A percentile compares a stretch with the other conserved stretches of the same genome.
These are phyloP conservation scores for Altica lythri DNA, from an alignment of 2,888 invertebrate species.

Conservation along the genomic window DNA sequence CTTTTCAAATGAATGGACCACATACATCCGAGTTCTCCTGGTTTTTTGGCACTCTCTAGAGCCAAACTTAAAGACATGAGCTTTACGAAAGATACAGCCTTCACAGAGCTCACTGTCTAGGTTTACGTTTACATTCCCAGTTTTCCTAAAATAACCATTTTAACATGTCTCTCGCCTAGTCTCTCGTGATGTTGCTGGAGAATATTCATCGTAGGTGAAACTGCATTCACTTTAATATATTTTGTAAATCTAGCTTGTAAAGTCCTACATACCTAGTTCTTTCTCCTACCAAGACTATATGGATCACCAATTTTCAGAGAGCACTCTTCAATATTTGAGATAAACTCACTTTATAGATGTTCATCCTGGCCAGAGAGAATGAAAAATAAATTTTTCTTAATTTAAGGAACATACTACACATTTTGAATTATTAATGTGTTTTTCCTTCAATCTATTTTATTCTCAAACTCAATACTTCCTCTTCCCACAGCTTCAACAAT, in stretches of 20 bases:
- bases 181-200: too few relatives aligned
- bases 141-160: too few relatives aligned
- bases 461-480: neutral
- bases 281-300: too few relatives aligned
- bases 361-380: neutral
- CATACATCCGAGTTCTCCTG: too few relatives aligned
- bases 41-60: too few relatives aligned
- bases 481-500: neutral
- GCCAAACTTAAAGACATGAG: too few relatives aligned
- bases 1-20: too few relatives aligned
- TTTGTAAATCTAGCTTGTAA: neutral
- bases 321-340: neutral
- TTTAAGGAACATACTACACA: neutral
- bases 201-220: too few relatives aligned
- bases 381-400: neutral
- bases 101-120: too few relatives aligned
- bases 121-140: too few relatives aligned
- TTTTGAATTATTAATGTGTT: neutral
- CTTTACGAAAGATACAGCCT: too few relatives aligned
- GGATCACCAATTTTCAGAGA: constrained; percentile 1
- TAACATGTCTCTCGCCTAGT: too few relatives aligned
- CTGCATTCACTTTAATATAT: neutral
- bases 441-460: neutral
- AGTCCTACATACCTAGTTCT: neutral
- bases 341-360: neutral